phyloP scores from a whole-genome alignment of 2,797 vertebrate genomes.

The Sebastes alutus region DNA sequence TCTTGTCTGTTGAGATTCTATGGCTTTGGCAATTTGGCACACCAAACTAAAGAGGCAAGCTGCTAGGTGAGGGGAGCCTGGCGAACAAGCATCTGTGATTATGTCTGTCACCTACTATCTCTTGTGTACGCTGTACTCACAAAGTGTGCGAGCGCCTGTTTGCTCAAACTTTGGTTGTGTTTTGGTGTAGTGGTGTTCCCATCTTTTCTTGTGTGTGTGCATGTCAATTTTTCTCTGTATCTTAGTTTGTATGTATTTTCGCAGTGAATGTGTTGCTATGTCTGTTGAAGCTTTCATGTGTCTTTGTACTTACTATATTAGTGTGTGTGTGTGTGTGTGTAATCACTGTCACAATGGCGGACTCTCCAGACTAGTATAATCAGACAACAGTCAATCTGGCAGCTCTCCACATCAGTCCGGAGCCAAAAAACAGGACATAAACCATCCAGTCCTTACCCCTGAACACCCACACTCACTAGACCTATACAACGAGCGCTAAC shows the following conservation, averaged over 20 bases:
- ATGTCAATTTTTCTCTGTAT: constrained; percentile 1
- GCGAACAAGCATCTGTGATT: constrained; percentile 75
- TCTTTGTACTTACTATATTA: constrained; percentile 22
- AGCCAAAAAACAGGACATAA: constrained; percentile 72
- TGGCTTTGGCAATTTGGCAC: constrained; percentile 75
- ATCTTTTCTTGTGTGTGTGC: constrained; percentile 8
- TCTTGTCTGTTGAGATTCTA: constrained; percentile 68
- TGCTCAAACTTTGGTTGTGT: constrained; percentile 30
- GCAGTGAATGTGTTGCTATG: constrained; percentile 5
- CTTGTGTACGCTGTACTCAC: constrained; percentile 48
- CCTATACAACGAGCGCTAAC: constrained; percentile 58
- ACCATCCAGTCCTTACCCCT: constrained; percentile 56
- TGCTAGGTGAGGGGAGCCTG: constrained; percentile 75
- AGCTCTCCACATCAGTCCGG: constrained; percentile 52
- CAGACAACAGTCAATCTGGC: constrained; percentile 76
- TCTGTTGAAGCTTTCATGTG: constrained; percentile 23
- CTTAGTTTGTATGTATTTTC: background rate
- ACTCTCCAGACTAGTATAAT: constrained; percentile 73
- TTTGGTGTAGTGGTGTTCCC: background rate
- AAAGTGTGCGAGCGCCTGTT: constrained; percentile 13
- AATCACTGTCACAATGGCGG: constrained; percentile 50
- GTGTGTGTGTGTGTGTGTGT: constrained; percentile 22
- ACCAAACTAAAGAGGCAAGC: constrained; percentile 69
- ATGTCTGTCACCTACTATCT: constrained; percentile 74
- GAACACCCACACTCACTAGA: constrained; percentile 55